phyloP scores from a whole-genome alignment of 2,888 invertebrate genomes.

The Heliconius sara region DNA sequence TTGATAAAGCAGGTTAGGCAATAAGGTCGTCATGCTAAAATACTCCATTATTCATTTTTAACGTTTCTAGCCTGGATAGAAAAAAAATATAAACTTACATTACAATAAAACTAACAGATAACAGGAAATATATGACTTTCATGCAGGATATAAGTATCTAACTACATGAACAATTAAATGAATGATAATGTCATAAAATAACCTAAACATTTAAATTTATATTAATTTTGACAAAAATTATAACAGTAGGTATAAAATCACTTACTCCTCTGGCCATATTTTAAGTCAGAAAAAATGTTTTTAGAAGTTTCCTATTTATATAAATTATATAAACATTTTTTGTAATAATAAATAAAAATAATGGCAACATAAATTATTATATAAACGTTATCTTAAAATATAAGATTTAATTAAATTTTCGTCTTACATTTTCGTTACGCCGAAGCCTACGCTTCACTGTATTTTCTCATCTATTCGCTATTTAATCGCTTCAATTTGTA shows the following conservation, averaged over 20 bases:
- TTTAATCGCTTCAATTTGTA: constrained; percentile 47
- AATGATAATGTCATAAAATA: too few relatives aligned
- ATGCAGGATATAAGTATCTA: background rate
- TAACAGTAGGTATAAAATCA: too few relatives aligned
- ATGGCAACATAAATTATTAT: background rate
- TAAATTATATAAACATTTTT: background rate
- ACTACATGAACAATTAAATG: too few relatives aligned
- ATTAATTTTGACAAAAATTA: too few relatives aligned
- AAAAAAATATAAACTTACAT: background rate
- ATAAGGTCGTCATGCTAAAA: too few relatives aligned
- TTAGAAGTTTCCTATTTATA: background rate
- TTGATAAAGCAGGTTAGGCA: background rate
- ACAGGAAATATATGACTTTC: background rate
- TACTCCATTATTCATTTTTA: too few relatives aligned
- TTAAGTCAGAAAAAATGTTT: background rate
- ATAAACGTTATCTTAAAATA: background rate
- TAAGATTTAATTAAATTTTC: background rate
- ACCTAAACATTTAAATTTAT: too few relatives aligned
- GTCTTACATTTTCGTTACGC: background rate
- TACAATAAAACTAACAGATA: background rate
- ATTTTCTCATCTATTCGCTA: constrained; percentile 16
- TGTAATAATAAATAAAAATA: background rate
- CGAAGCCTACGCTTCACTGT: constrained; percentile 12
- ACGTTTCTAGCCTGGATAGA: too few relatives aligned
- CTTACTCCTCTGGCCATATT: background rate